Percentiles rank a stretch among this genome's conserved stretches.
phyloP scores from a whole-genome alignment of 2,113 vertebrate species.

The Phrynocephalus versicolor region DNA sequence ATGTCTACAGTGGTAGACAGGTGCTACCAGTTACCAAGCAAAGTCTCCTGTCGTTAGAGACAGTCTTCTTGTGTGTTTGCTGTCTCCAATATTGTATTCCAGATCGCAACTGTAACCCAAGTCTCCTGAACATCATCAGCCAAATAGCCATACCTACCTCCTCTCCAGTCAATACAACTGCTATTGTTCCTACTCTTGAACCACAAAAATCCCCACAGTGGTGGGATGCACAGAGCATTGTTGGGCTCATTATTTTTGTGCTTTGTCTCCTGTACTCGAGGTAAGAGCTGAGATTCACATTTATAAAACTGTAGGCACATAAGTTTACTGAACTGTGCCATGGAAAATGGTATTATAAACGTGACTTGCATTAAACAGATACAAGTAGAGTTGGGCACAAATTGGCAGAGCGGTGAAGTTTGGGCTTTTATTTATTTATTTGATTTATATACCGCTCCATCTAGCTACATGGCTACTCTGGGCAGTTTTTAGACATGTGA shows the following conservation, averaged over 20 bases:
- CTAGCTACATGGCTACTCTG: too few species aligned
- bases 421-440: too few species aligned
- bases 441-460: too few species aligned
- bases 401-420: too few species aligned
- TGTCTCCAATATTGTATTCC: conserved; percentile 49
- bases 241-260: conserved; percentile 85
- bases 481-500: too few species aligned
- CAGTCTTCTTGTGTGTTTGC: not conserved
- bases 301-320: not conserved
- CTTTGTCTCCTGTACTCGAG: conserved; percentile 93
- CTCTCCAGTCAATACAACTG: conserved; percentile 74
- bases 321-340: not conserved
- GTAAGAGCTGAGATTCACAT: conserved; percentile 67
- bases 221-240: conserved; percentile 84
- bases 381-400: too few species aligned
- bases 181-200: conserved; percentile 68
- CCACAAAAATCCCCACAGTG: conserved; percentile 78
- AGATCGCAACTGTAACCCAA: conserved; percentile 90
- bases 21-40: not conserved
- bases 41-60: not conserved
- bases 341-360: not conserved
- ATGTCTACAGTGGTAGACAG: too few species aligned
- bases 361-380: not conserved
- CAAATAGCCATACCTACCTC: conserved; percentile 74
- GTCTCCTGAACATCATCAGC: conserved; percentile 85